Evolutionary conservation across 2,797 vertebrate species (phyloP), one percentile per base, ranked within the genome.

Genomic region (Novumbra hubbsi): DNA sequence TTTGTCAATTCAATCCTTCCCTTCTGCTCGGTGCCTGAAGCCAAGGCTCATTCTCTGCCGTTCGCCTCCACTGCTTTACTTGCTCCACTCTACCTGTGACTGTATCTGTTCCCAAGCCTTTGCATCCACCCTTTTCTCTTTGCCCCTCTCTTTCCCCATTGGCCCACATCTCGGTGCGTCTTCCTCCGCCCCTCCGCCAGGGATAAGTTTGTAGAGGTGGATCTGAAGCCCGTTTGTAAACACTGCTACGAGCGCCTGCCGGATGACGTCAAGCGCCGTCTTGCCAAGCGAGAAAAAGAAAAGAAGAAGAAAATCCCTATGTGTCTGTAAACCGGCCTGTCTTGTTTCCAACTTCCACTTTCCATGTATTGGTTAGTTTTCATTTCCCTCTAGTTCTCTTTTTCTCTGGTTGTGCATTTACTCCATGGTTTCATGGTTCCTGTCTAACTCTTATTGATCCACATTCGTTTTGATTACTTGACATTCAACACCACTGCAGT

Each of bases 191-290:
- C 76, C 85, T 80, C 83, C 74, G 60, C 86, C 94, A 98, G 97
- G 93, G 95, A 98, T 91, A 99, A 96, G 83, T 99, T 99, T 96
- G 95, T 98, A 93, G 98, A 98, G 91, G 94, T 99, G 88, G 98
- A 99, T 91, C 92, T 99, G 90, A 98, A 97, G 90, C 98, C 98
- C n/a, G 95, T 98, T 91, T 99, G 98, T 93, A 99, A 97, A 88
- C 95, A 94, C 91, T 99, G 98, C 93, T 98, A 97, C 15, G 96
- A 99, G 85, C 96, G 94, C 90, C 94, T 99, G 92, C 98, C 98
- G 1, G 95, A 98, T 64, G 96, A 98, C 89, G 94, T 99, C 92
- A 98, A 96, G 85, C 93, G 95, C 77, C 94, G 96, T 75, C 93
- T 98, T 88, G 95, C 96, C 80, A 98, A 93, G 86, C 94, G 95